These are phyloP conservation scores for Epinotia bilunana DNA, from an alignment of 2,888 invertebrate genomes.

Conservation along the genomic window DNA sequence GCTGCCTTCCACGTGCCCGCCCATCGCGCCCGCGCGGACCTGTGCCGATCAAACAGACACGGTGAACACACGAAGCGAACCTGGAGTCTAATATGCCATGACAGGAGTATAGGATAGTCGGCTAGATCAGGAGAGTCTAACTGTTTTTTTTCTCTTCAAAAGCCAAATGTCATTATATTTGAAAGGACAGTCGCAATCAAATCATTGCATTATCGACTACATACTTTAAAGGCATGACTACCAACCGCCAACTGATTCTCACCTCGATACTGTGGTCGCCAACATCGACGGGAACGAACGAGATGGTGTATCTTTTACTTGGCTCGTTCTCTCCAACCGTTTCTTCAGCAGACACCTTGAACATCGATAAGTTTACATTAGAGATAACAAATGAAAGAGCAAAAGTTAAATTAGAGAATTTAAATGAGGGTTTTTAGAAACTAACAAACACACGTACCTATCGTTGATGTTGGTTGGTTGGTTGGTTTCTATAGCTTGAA, in stretches of 20 bases:
- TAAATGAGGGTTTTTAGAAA: background rate
- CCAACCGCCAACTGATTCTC: background rate
- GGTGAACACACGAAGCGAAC: background rate
- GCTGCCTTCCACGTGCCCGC: conserved; percentile 95
- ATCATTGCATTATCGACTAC: conserved; percentile 53
- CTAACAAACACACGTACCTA: background rate
- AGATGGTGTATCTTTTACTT: conserved; percentile 84
- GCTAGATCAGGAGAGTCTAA: background rate
- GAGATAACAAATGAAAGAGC: background rate
- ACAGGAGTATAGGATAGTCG: background rate
- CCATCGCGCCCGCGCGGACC: conserved; percentile 83
- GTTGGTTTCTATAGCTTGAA: too few relatives aligned
- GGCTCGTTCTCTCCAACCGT: conserved; percentile 79
- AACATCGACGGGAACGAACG: conserved; percentile 94
- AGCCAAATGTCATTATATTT: too few relatives aligned
- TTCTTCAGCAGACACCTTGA: conserved; percentile 77
- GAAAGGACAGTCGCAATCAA: background rate
- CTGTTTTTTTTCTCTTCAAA: too few relatives aligned
- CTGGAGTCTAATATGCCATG: too few relatives aligned
- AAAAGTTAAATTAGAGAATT: background rate
- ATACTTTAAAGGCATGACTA: background rate
- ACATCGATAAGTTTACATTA: background rate
- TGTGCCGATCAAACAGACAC: conserved; percentile 46
- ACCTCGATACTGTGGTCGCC: conserved; percentile 97
- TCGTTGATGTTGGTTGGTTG: too few relatives aligned